Evolutionary conservation across 2,888 invertebrate species (phyloP).

Genomic region (Tupiocoris notatus): DNA sequence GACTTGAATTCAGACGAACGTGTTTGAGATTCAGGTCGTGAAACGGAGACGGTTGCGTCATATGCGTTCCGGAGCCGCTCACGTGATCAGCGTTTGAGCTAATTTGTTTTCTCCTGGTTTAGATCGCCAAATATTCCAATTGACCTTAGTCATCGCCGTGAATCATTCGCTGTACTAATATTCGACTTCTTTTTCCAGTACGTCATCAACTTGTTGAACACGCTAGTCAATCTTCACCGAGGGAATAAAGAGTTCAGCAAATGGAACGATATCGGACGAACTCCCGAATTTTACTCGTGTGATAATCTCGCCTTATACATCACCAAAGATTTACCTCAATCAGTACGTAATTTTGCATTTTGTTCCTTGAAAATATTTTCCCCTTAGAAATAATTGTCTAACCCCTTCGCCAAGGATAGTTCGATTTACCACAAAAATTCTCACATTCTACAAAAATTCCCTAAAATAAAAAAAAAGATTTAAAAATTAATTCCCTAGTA

Average conservation of each 20-base stretch:
- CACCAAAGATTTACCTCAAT: conserved; percentile 33
- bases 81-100: background rate
- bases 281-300: conserved; percentile 12
- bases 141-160: background rate
- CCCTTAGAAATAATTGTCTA: too few relatives aligned
- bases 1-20: too few relatives aligned
- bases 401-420: too few relatives aligned
- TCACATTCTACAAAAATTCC: too few relatives aligned
- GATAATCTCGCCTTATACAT: conserved; percentile 14
- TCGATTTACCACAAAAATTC: too few relatives aligned
- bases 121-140: too few relatives aligned
- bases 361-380: too few relatives aligned
- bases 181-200: conserved; percentile 32
- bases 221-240: conserved; percentile 35
- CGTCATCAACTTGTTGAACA: conserved; percentile 20
- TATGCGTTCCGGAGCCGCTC: background rate
- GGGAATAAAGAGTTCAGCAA: conserved; percentile 35
- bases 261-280: conserved; percentile 29
- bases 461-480: too few relatives aligned
- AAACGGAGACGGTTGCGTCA: background rate
- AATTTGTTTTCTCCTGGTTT: background rate
- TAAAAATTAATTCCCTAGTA: too few relatives aligned
- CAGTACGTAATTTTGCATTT: conserved; percentile 18
- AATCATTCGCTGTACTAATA: too few relatives aligned
- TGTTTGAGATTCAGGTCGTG: background rate